Percentiles rank a stretch among this genome's conserved stretches.
phyloP scores from a whole-genome alignment of 1,140 invertebrate species.

The Diorhabda sublineata region DNA sequence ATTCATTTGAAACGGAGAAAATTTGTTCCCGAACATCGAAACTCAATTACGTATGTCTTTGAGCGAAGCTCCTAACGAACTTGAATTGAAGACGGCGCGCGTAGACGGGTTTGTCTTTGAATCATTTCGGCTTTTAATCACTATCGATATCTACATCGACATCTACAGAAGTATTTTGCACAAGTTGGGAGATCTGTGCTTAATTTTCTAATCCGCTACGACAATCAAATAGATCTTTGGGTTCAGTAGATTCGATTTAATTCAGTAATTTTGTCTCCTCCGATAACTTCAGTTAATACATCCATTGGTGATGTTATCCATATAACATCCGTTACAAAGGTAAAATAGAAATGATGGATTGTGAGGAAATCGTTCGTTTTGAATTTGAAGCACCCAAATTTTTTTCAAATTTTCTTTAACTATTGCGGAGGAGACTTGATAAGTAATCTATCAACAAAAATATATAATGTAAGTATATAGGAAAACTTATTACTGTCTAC shows the following conservation, averaged over 20 bases:
- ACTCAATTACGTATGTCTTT: not conserved
- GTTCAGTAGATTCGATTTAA: too few species aligned
- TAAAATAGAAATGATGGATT: not conserved
- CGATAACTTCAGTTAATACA: not conserved
- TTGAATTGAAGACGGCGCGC: not conserved
- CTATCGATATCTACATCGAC: not conserved
- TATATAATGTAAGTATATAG: too few species aligned
- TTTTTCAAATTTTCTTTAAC: too few species aligned
- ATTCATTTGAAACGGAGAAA: not conserved
- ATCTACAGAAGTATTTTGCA: not conserved
- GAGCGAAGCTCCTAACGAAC: not conserved
- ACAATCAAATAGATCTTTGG: too few species aligned
- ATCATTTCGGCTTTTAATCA: not conserved
- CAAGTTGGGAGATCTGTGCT: not conserved
- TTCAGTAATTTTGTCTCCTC: too few species aligned
- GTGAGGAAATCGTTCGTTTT: not conserved
- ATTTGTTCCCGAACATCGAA: not conserved
- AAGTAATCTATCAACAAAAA: too few species aligned
- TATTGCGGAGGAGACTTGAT: too few species aligned
- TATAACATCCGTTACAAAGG: not conserved
- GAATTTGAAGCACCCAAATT: too few species aligned
- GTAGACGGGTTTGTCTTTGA: not conserved
- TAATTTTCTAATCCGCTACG: too few species aligned
- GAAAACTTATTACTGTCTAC: too few species aligned
- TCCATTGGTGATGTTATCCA: not conserved